Evolutionary conservation across 2,113 vertebrate genomes (phyloP).

Genomic region (Amphiprion ocellaris): DNA sequence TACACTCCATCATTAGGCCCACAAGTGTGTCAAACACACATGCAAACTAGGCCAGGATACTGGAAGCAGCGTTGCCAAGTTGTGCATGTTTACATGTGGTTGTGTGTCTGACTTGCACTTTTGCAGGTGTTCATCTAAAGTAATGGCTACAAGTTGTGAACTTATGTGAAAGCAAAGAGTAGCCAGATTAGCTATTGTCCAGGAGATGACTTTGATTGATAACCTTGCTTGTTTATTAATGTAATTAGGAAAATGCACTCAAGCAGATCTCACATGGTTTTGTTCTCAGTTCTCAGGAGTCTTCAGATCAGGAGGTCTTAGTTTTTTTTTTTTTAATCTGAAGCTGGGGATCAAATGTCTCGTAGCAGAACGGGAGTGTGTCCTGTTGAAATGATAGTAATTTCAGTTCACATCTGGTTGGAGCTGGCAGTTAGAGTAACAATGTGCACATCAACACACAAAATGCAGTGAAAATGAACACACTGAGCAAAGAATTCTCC

Average conservation of each 20-base stretch:
- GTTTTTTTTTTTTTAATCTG: constrained; percentile 5
- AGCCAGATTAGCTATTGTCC: constrained; percentile 3
- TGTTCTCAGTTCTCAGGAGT: constrained; percentile 16
- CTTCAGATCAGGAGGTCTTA: neutral
- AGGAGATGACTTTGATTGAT: constrained; percentile 37
- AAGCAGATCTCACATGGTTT: constrained; percentile 31
- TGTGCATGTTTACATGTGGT: constrained; percentile 42
- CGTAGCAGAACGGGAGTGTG: neutral
- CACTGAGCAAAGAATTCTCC: constrained; percentile 3
- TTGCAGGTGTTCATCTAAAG: constrained; percentile 60
- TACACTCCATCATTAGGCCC: constrained; percentile 65
- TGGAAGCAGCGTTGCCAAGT: constrained; percentile 17
- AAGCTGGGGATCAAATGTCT: constrained; percentile 20
- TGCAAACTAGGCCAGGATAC: constrained; percentile 17
- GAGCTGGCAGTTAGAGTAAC: neutral
- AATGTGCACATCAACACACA: constrained; percentile 7
- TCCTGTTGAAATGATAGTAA: constrained; percentile 26
- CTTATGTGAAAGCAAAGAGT: constrained; percentile 17
- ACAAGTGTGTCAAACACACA: constrained; percentile 49
- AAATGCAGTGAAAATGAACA: constrained; percentile 4
- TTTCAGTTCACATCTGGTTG: constrained; percentile 24
- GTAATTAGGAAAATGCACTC: constrained; percentile 47
- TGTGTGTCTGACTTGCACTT: constrained; percentile 31
- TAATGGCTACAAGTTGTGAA: constrained; percentile 31
- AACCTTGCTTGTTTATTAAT: constrained; percentile 18